Evolutionary conservation across 2,888 invertebrate species (phyloP), one percentile per base, ranked within the genome.

Genomic region (Drosophila mayaguana): DNA sequence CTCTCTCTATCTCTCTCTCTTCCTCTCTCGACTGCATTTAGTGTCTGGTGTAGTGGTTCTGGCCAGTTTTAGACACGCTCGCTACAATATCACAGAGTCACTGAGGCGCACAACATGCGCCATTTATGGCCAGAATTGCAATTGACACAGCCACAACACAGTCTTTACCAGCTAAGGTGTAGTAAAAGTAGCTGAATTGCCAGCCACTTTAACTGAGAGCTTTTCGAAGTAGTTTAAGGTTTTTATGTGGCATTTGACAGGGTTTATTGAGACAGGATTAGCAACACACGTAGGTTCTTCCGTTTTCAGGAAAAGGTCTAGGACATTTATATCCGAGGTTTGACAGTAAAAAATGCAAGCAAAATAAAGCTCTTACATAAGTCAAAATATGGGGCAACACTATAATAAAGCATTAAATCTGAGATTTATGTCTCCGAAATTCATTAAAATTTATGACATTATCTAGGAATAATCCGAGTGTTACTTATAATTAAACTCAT

Each of bases 71-170:
- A 72, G 75, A 70, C 80, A 71, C 71, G 76, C 34, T 80, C 55
- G 69, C 76, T 89, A 89, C 89, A 89, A 89, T 89, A 87, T 84
- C 89, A 89, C 84, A 66, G 74, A 84, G 84, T 80, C 88, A 80
- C 72, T 72, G 59, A 75, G 66, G 74, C 77, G 34, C 68, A 64
- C 59, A 61, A 63, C 72, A 78, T 70, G 65, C 62, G 70, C 89
- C 87, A 76, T 84, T 89, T 84, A 84, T 89, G 84, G 83, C 46
- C 51, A 56, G 66, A 78, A 74, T 83, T 68, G 72, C 88, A 83
- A 86, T 78, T 78, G 71, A 74, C 75, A 68, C 65, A 71, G 51
- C 57, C 55, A 65, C 66, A 71, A 54, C 80, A 59, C 76, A 45
- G 66, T 57, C 65, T 59, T 64, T 45, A 45, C 76, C 55, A 32